phyloP scores from a whole-genome alignment of 2,113 vertebrate genomes.

The Leuciscus idus region DNA sequence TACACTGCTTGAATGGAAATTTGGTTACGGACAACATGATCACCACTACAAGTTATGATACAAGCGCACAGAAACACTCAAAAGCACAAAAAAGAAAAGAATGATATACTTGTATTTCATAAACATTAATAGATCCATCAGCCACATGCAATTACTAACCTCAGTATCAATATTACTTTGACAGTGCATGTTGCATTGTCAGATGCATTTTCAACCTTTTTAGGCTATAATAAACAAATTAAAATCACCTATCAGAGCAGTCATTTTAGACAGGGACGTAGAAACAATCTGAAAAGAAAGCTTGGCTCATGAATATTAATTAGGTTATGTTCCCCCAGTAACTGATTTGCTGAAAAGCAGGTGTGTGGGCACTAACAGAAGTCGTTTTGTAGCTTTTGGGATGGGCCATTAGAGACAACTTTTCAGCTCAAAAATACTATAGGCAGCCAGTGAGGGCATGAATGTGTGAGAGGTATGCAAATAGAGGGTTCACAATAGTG shows the following conservation, averaged over 20 bases:
- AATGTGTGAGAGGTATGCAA: not conserved
- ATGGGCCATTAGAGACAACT: too few species aligned
- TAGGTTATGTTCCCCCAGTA: not conserved
- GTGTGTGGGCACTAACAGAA: not conserved
- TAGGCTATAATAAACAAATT: not conserved
- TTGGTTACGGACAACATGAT: not conserved
- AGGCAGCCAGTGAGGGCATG: not conserved
- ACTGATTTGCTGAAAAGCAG: not conserved
- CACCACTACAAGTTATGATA: not conserved
- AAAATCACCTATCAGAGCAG: not conserved
- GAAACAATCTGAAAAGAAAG: not conserved
- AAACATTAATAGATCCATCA: not conserved
- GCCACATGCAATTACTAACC: not conserved
- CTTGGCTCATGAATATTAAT: not conserved
- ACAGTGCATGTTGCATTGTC: not conserved
- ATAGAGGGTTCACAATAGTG: not conserved
- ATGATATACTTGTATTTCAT: not conserved
- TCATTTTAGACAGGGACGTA: not conserved
- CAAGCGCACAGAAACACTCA: not conserved
- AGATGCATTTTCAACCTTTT: not conserved
- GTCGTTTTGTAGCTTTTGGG: too few species aligned
- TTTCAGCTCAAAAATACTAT: not conserved
- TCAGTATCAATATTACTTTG: not conserved
- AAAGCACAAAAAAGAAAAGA: not conserved
- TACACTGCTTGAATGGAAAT: not conserved